Evolutionary conservation across 2,797 vertebrate species (phyloP).

Genomic region (Sus cebifrons): DNA sequence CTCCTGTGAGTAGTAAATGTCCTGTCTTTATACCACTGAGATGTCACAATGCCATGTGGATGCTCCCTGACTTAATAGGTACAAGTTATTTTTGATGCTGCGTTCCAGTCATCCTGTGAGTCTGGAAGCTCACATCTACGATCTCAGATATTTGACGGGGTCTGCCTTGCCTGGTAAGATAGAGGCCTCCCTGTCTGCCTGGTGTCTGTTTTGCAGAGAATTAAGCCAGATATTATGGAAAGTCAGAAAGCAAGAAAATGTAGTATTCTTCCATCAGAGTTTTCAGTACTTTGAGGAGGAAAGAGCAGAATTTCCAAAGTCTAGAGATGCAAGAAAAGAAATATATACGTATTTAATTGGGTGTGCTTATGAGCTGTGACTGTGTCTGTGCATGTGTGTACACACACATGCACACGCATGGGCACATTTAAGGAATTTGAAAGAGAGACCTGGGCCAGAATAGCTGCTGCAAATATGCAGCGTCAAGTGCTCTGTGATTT

Average conservation of each 20-base stretch:
- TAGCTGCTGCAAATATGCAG: not conserved
- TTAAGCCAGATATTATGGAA: slow-evolving; percentile 1
- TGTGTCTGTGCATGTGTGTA: not conserved
- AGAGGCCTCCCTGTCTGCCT: not conserved
- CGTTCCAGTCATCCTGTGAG: not conserved
- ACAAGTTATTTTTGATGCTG: not conserved
- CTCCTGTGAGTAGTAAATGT: not conserved
- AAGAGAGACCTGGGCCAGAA: not conserved
- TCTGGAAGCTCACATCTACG: not conserved
- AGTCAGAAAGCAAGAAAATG: not conserved
- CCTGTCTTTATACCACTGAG: not conserved
- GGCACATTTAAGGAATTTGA: not conserved
- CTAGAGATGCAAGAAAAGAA: not conserved
- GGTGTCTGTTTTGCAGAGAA: not conserved
- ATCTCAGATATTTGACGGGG: not conserved
- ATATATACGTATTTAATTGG: not conserved
- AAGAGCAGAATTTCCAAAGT: not conserved
- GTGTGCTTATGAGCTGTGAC: not conserved
- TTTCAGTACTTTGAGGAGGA: slow-evolving; percentile 9
- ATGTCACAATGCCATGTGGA: not conserved
- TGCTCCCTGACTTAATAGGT: not conserved
- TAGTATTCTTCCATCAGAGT: not conserved
- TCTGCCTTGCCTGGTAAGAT: not conserved
- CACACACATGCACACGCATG: not conserved
- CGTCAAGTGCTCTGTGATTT: not conserved